phyloP scores from a whole-genome alignment of 2,113 vertebrate genomes.

The Cinclus cinclus region DNA sequence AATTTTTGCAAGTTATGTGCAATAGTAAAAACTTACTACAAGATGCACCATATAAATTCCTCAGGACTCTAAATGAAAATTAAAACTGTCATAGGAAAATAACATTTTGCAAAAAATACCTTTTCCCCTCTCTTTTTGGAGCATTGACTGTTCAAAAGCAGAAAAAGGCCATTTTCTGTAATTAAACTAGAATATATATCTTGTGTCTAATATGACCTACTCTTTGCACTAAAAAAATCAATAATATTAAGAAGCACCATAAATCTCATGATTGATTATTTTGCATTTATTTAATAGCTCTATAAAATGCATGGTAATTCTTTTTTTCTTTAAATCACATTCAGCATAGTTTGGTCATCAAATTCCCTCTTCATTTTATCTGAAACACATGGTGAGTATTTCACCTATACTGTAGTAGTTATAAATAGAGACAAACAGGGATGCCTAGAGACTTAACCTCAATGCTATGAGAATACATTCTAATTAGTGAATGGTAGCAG shows the following conservation, averaged over 20 bases:
- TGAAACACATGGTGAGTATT: not conserved
- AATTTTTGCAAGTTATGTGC: not conserved
- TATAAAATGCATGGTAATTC: not conserved
- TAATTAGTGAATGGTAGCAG: conserved; percentile 17
- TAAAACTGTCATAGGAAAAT: not conserved
- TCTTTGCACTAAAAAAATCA: not conserved
- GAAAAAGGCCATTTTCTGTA: not conserved
- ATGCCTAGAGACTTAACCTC: conserved; percentile 24
- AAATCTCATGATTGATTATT: conserved; percentile 20
- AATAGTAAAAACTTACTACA: not conserved
- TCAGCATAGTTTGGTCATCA: not conserved
- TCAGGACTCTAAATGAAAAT: not conserved
- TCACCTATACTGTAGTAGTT: not conserved
- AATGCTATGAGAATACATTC: not conserved
- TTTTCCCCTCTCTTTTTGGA: not conserved
- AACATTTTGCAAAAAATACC: not conserved
- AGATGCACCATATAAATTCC: not conserved
- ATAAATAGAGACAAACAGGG: not conserved
- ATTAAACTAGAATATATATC: not conserved
- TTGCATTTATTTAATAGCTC: not conserved
- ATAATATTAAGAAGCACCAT: not conserved
- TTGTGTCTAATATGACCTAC: not conserved
- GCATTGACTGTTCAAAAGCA: not conserved
- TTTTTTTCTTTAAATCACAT: not conserved
- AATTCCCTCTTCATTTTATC: not conserved